Conservation (phyloP, 2,888 invertebrate species). For the Euplexia lucipara region DNA sequence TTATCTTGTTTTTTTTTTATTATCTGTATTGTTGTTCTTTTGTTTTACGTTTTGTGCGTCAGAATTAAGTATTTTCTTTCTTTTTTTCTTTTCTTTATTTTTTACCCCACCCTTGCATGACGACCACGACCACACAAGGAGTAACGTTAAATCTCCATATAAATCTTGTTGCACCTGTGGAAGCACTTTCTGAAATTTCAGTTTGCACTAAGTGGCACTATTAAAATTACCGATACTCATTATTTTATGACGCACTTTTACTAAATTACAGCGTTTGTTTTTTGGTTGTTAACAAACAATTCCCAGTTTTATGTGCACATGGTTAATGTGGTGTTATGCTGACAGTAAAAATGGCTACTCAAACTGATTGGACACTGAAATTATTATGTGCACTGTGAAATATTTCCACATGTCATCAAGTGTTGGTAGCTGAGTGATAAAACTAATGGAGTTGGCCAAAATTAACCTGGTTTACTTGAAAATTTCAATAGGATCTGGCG, state of each 20-base stretch:
- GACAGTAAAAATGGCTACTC: slow-evolving; percentile 25
- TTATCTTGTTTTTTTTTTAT: no score
- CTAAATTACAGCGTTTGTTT: slow-evolving; percentile 1
- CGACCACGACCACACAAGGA: no score
- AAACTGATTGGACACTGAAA: slow-evolving; percentile 28
- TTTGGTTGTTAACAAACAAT: slow-evolving; percentile 26
- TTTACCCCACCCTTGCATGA: no score
- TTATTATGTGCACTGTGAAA: slow-evolving; percentile 11
- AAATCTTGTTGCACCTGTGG: background rate
- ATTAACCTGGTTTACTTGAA: background rate
- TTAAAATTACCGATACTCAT: slow-evolving; percentile 1
- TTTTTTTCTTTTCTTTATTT: no score
- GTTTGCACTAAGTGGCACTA: background rate
- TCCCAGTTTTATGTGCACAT: slow-evolving; percentile 20
- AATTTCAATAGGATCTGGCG: no score
- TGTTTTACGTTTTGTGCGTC: no score
- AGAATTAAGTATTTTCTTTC: no score
- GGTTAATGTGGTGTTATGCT: slow-evolving; percentile 15
- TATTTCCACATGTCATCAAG: slow-evolving; percentile 14
- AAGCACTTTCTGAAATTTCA: slow-evolving; percentile 7
- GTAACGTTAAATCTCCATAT: slow-evolving; percentile 5
- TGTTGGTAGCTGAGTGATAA: background rate
- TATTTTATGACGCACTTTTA: slow-evolving; percentile 8
- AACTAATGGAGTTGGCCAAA: slow-evolving; percentile 9
- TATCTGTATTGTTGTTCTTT: no score